Evolutionary conservation across 2,113 vertebrate species (phyloP), one percentile per base, ranked within the genome.

Genomic region (Anoura caudifer): DNA sequence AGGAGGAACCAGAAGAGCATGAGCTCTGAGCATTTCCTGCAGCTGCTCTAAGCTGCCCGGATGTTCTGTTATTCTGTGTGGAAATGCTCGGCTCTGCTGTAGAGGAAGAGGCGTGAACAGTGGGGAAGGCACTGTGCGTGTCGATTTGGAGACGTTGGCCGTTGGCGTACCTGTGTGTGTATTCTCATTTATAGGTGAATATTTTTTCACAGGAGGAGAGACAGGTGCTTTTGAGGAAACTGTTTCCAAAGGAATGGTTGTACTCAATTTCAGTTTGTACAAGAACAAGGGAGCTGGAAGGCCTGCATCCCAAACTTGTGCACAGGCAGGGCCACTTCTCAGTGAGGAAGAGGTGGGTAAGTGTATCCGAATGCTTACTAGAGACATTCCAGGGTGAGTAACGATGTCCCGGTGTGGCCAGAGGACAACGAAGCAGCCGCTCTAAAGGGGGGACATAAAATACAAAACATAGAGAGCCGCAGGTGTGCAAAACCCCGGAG

Each of bases 201-300:
- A 45, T 20, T 67, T 92, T 52, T 89, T 97, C 47, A 24, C 38
- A 65, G 45, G 92, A 73, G 43, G 69, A 81, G 52, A 81, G 19
- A 41, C 7, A 38, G 63, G 26, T 43, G n/a, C 87, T 24, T 28
- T 52, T 14, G 38, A 89, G 84, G 38, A 80, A 79, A 90, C 22
- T 12, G 47, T 83, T 89, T 63, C 76, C n/a, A 15, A 73, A 47
- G 67, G 26, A 70, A 73, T 24, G 33, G 43, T 26, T 47, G 38
- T n/a, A 22, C 81, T 85, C 77, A 3, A 43, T 56, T 81, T 83
- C 41, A 24, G 43, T 54, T 87, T 93, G 41, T 24, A 70, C 2
- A 50, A 31, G 36, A 43, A 65, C 76, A 54, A 26, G 83, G 75
- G 79, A 56, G 24, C 15, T n/a, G n/a, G 63, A 63, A 69, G 2